These are phyloP conservation scores for Serrognathus titanus DNA, from an alignment of 2,888 invertebrate species.

Conservation along the genomic window DNA sequence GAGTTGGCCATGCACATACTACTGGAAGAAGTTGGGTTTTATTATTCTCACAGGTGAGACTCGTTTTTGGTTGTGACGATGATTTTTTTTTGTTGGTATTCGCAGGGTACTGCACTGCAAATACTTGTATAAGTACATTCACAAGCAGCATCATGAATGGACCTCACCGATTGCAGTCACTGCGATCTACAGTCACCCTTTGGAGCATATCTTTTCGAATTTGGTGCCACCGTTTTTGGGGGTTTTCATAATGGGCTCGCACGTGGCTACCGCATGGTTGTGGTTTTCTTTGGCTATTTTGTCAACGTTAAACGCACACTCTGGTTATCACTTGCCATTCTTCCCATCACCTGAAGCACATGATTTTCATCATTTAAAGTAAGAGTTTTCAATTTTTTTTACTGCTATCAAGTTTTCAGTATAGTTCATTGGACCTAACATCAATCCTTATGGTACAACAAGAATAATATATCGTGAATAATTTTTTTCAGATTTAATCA, in stretches of 20 bases:
- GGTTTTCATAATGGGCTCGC: constrained; percentile 69
- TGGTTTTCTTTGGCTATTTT: constrained; percentile 78
- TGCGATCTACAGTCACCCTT: constrained; percentile 75
- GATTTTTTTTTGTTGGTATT: background rate
- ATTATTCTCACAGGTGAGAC: constrained; percentile 75
- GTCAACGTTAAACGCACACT: constrained; percentile 77
- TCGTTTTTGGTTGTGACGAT: background rate
- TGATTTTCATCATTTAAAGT: constrained; percentile 85
- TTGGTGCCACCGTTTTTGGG: constrained; percentile 73
- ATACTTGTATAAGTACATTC: constrained; percentile 73
- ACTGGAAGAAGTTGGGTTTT: constrained; percentile 78
- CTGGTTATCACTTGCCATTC: constrained; percentile 82
- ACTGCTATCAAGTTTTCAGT: no score
- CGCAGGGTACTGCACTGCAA: constrained; percentile 69
- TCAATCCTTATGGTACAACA: no score
- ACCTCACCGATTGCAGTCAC: constrained; percentile 82
- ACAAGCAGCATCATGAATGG: constrained; percentile 87
- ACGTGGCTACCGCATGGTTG: constrained; percentile 72
- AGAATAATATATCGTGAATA: background rate
- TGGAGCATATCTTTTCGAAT: constrained; percentile 75
- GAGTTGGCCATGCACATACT: constrained; percentile 71
- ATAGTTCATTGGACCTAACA: no score
- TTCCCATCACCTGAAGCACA: constrained; percentile 83
- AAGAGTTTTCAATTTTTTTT: constrained; percentile 36
- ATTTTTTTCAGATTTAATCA: constrained; percentile 67